These are phyloP conservation scores for Apteryx owenii DNA, from an alignment of 2,113 vertebrate species.

Conservation along the genomic window DNA sequence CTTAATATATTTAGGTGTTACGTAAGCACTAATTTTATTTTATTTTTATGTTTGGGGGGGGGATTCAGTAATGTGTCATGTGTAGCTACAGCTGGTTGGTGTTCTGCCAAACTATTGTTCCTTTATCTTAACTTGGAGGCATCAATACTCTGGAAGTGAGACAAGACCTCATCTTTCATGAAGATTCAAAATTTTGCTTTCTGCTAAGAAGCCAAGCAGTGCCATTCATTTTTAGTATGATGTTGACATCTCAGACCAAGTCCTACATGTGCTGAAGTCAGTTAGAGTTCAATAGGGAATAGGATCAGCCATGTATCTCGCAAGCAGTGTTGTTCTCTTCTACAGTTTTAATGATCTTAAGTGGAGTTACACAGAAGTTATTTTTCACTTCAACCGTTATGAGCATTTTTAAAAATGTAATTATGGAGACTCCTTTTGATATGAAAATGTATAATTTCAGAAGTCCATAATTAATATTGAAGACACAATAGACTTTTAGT, in stretches of 20 bases:
- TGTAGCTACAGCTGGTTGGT: neutral
- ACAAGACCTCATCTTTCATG: neutral
- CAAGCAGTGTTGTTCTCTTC: neutral
- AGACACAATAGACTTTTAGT: neutral
- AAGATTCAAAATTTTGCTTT: neutral
- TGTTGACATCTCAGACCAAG: neutral
- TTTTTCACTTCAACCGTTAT: neutral
- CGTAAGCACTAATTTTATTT: neutral
- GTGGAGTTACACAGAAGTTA: neutral
- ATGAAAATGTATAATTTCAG: neutral
- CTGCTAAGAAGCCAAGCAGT: neutral
- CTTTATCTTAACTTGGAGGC: neutral
- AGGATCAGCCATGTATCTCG: neutral
- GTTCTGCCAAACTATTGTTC: neutral
- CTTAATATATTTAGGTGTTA: neutral
- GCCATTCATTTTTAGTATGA: neutral
- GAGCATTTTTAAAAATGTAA: neutral
- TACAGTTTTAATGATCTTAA: neutral
- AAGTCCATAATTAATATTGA: neutral
- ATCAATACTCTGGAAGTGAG: neutral
- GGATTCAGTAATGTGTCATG: accelerated
- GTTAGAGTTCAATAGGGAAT: neutral
- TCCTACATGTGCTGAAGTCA: neutral
- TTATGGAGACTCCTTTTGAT: neutral
- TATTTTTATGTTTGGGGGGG: neutral